phyloP scores from a whole-genome alignment of 2,797 vertebrate genomes.

The Pampus argenteus region DNA sequence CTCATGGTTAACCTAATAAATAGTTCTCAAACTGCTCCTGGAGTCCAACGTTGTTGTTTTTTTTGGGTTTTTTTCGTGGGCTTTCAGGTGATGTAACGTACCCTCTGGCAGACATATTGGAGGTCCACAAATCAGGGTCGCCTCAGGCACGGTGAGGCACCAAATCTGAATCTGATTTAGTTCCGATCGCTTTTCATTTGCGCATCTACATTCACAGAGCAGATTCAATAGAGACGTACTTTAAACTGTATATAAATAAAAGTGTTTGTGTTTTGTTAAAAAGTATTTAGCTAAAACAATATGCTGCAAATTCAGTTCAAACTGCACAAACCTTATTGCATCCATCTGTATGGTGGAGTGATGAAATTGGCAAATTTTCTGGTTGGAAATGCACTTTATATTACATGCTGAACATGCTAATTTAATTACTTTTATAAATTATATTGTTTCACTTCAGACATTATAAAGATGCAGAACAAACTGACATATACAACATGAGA shows the following conservation, averaged over 20 bases:
- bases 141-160: constrained; percentile 52
- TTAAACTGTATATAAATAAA: constrained; percentile 22
- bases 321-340: no score
- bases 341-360: no score
- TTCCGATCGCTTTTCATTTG: constrained; percentile 51
- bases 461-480: no score
- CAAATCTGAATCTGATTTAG: constrained; percentile 58
- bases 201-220: constrained; percentile 38
- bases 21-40: constrained; percentile 20
- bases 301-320: background rate
- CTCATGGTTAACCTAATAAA: constrained; percentile 20
- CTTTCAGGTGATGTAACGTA: constrained; percentile 65
- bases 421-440: no score
- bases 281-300: constrained; percentile 3
- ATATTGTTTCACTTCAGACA: no score
- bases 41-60: no score
- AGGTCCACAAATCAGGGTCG: constrained; percentile 53
- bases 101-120: constrained; percentile 55
- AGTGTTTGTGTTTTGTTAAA: background rate
- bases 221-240: constrained; percentile 21
- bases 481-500: no score
- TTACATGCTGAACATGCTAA: no score
- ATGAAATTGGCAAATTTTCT: no score
- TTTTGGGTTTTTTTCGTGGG: no score
- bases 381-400: no score